These are phyloP conservation scores for Pseudolaguvia tuberculata DNA, from an alignment of 2,113 vertebrate genomes.

Conservation along the genomic window DNA sequence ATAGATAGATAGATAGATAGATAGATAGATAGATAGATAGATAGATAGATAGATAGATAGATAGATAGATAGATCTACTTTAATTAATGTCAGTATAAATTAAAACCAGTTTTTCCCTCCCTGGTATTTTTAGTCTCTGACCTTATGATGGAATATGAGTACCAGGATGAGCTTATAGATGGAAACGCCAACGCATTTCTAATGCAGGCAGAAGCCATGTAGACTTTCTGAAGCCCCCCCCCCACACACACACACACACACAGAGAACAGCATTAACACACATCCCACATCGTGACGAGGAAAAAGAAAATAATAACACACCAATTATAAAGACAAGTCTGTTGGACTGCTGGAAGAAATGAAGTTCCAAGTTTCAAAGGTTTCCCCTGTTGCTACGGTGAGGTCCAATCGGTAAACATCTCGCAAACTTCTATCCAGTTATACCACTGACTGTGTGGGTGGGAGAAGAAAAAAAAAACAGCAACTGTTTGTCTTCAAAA, in stretches of 20 bases:
- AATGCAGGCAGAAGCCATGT: neutral
- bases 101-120: neutral
- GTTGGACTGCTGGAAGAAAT: neutral
- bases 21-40: too few species aligned
- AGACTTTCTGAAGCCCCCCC: too few species aligned
- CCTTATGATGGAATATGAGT: neutral
- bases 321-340: neutral
- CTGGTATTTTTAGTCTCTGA: neutral
- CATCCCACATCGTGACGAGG: neutral
- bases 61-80: neutral
- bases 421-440: neutral
- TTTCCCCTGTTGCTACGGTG: neutral
- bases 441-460: neutral
- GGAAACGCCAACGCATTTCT: neutral
- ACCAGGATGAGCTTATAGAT: neutral
- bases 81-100: neutral
- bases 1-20: too few species aligned
- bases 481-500: neutral
- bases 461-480: neutral
- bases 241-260: neutral
- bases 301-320: neutral
- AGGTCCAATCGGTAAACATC: neutral
- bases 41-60: neutral
- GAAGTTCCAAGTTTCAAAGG: neutral
- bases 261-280: neutral